Conservation (phyloP, 2,797 vertebrate genomes). For the Rhynchonycteris naso region DNA sequence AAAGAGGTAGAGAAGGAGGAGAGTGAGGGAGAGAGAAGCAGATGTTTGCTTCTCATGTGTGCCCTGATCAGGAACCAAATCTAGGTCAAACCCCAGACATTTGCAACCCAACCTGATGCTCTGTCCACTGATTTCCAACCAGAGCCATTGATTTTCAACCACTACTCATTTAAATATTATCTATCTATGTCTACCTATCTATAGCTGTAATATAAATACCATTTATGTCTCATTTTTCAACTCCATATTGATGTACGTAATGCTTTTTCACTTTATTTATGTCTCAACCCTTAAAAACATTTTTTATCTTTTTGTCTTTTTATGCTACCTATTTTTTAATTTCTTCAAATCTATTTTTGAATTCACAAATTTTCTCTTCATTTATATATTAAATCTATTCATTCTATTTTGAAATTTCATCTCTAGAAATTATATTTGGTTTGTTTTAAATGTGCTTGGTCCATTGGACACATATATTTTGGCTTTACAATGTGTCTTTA, state of each 20-base stretch:
- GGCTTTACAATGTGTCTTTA: not conserved
- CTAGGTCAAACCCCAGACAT: no score
- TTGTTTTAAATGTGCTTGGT: conserved; percentile 21
- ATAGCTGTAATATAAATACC: no score
- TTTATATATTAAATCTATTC: not conserved
- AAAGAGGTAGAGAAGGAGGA: no score
- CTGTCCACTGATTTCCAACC: no score
- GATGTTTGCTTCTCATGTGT: no score
- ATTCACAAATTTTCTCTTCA: not conserved
- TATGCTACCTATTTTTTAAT: not conserved
- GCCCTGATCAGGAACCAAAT: no score
- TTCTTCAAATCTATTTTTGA: not conserved
- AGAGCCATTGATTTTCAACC: not conserved
- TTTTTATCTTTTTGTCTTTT: not conserved
- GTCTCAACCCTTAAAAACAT: not conserved
- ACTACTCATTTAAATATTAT: not conserved
- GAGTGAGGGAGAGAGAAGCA: no score
- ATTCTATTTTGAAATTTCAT: not conserved
- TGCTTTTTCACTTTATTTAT: not conserved
- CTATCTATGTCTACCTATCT: not conserved
- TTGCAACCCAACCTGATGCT: no score
- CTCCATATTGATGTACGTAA: not conserved
- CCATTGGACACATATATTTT: not conserved
- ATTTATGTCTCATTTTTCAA: not conserved
- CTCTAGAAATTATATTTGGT: not conserved